Conservation (phyloP, 2,888 invertebrate genomes). For the Tenthredo scrophulariae region DNA sequence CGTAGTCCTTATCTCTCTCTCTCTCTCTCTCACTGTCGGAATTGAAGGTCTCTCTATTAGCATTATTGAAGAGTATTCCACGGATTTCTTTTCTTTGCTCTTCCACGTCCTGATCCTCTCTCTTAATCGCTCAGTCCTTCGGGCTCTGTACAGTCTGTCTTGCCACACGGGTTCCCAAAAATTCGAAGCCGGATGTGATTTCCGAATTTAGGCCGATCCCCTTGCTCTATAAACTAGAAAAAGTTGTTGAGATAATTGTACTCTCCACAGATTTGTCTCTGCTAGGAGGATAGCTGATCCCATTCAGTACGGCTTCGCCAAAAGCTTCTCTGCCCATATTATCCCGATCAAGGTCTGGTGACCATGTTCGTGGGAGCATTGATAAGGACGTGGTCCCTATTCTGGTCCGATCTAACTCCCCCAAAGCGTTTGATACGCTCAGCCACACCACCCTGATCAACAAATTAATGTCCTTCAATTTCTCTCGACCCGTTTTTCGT, state of each 20-base stretch:
- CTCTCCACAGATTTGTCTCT: background rate
- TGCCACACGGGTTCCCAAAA: background rate
- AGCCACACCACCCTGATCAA: background rate
- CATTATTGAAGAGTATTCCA: background rate
- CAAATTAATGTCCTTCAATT: slow-evolving; percentile 4
- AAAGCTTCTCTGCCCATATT: background rate
- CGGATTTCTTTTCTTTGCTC: background rate
- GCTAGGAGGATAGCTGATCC: background rate
- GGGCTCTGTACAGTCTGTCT: background rate
- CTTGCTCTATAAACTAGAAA: background rate
- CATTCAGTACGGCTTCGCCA: background rate
- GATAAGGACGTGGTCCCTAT: background rate
- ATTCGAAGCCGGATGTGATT: background rate
- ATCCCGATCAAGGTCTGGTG: background rate
- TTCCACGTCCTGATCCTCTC: background rate
- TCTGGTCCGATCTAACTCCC: background rate
- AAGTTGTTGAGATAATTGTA: background rate
- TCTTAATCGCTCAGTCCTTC: background rate
- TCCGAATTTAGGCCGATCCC: too few relatives aligned
- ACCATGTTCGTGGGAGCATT: background rate
- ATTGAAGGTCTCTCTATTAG: background rate
- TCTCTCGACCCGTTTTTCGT: slow-evolving; percentile 4
- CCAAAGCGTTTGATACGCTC: slow-evolving; percentile 4
- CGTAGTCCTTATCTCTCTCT: background rate
- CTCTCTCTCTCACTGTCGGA: background rate